Percentiles rank a stretch among this genome's conserved stretches.
phyloP scores from a whole-genome alignment of 2,797 vertebrate species.

The Pyrocephalus nanus region DNA sequence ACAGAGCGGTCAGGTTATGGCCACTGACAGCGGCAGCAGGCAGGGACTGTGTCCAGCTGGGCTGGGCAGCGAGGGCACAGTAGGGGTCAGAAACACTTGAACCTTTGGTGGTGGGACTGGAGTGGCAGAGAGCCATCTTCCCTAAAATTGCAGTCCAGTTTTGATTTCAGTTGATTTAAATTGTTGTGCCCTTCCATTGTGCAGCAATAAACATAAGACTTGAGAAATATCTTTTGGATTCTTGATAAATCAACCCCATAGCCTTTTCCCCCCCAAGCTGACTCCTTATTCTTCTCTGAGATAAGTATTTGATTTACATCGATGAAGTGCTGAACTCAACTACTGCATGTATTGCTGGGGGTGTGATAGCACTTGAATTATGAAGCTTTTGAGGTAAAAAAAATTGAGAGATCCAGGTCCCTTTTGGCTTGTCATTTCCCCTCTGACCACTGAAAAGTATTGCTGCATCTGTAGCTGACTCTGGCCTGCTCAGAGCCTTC shows the following conservation, averaged over 20 bases:
- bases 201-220: neutral
- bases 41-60: neutral
- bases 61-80: accelerated
- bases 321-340: neutral
- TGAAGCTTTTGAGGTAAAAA: neutral
- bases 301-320: neutral
- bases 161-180: neutral
- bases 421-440: neutral
- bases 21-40: neutral
- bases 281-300: neutral
- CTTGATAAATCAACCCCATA: neutral
- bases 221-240: neutral
- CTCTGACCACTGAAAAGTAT: neutral
- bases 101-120: neutral
- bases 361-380: neutral
- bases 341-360: neutral
- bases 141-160: neutral
- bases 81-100: neutral
- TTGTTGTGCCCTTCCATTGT: neutral
- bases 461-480: neutral
- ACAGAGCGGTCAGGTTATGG: neutral
- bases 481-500: neutral
- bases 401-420: neutral
- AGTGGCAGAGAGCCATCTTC: neutral
- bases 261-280: neutral